Evolutionary conservation across 2,797 vertebrate species (phyloP).

Genomic region (Esox masquinongy): DNA sequence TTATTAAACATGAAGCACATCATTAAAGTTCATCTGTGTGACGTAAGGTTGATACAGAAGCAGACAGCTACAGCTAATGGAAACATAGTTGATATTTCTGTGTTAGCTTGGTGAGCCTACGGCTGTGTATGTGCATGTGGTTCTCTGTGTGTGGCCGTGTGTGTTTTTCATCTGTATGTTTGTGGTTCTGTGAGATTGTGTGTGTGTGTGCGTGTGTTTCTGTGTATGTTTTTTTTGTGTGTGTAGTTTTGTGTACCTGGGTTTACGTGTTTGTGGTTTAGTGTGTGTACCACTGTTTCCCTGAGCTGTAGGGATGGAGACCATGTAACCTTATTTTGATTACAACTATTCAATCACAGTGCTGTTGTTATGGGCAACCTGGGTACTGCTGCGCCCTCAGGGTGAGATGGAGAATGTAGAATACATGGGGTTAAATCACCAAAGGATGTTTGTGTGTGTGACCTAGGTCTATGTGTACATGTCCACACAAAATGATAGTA

Average conservation of each 20-base stretch:
- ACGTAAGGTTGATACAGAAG: no score
- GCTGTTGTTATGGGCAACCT: constrained; percentile 61
- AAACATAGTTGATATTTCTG: not conserved
- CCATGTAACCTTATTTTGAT: no score
- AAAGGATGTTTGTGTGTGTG: no score
- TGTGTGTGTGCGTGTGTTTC: not conserved
- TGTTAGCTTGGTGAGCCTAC: not conserved
- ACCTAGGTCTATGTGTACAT: no score
- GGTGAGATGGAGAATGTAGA: constrained; percentile 26
- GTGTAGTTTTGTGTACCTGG: not conserved
- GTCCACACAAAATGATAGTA: no score
- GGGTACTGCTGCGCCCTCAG: constrained; percentile 46
- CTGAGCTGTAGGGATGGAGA: not conserved
- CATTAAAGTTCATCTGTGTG: no score
- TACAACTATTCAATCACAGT: constrained; percentile 61
- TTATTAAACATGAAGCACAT: not conserved
- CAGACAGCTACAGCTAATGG: no score
- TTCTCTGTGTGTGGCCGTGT: not conserved
- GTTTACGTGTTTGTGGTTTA: not conserved
- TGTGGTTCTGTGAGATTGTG: not conserved
- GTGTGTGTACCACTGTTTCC: not conserved
- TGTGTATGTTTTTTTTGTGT: not conserved
- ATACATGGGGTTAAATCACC: no score
- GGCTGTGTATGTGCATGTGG: not conserved
- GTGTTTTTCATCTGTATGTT: not conserved